Percentiles rank a stretch among this genome's conserved stretches.
phyloP scores from a whole-genome alignment of 2,888 invertebrate species.

The Apeira syringaria region DNA sequence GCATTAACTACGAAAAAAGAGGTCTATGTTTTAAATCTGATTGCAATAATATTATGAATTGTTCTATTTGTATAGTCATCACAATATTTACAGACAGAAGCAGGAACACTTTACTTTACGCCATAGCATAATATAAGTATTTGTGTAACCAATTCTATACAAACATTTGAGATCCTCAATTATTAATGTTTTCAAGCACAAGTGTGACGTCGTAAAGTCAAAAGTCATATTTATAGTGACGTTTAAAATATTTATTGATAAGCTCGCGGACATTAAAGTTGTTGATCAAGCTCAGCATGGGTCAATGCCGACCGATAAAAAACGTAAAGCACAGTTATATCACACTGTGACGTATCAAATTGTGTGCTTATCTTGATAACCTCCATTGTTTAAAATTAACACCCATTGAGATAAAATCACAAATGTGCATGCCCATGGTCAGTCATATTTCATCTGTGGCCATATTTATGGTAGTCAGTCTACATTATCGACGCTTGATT shows the following conservation, averaged over 20 bases:
- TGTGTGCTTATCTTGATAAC: slow-evolving; percentile 22
- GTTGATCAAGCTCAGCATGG: slow-evolving; percentile 6
- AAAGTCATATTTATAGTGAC: slow-evolving; percentile 1
- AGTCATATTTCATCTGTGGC: slow-evolving; percentile 8
- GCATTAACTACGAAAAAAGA: no score
- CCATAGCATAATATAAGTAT: no score
- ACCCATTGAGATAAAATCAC: slow-evolving; percentile 37
- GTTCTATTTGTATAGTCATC: no score
- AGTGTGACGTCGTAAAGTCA: slow-evolving; percentile 10
- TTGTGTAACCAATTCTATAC: no score
- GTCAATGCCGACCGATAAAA: slow-evolving; percentile 28
- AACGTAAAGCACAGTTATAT: slow-evolving; percentile 6
- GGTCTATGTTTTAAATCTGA: no score
- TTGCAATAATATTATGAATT: no score
- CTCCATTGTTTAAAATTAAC: slow-evolving; percentile 38
- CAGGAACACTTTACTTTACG: no score
- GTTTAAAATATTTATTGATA: slow-evolving; percentile 12
- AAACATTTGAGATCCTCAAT: no score
- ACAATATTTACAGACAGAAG: no score
- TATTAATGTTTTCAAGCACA: neutral
- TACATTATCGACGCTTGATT: slow-evolving; percentile 13
- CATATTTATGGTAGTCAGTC: slow-evolving; percentile 12
- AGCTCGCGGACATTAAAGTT: slow-evolving; percentile 8
- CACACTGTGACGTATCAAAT: slow-evolving; percentile 9
- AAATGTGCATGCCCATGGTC: slow-evolving; percentile 29